Evolutionary conservation across 2,113 vertebrate species (phyloP), one percentile per base, ranked within the genome.

Genomic region (Bettongia penicillata): DNA sequence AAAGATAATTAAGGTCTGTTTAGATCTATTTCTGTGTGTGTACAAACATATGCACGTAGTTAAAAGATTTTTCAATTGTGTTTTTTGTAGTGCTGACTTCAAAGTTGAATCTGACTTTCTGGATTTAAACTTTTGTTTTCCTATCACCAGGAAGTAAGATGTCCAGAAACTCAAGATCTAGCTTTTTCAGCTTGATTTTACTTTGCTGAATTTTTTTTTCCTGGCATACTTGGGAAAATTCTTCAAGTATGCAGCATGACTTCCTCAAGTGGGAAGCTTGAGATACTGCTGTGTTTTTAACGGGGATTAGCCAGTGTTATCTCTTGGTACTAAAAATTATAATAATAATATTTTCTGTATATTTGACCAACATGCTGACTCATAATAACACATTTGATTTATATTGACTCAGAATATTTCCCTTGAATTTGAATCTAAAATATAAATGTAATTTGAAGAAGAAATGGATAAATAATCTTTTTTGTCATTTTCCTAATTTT

Each of bases 1-100:
- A 91, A 90, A 0, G 31, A 97, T 97, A 98, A 98, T 98, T 97
- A 98, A 98, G 92, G 94, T 97, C 0, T 9, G 96, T 98, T 98
- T 98, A 95, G 96, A 94, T 98, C 97, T 97, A 93, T 98, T 96
- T 96, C 96, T 97, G 97, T 97, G 98, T 98, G 97, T 98, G 95
- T 98, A 96, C 96, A 98, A 98, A 98, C 96, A 96, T 95, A 93
- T 97, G 94, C 95, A 96, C 96, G 57, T 94, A 96, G 97, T 98
- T 96, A 97, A 97, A 84, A 97, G 97, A 97, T 98, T 98, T 61
- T 98, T 98, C 53, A 11, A 97, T 97, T 97, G 95, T 98, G 49
- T 98, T 97, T 98, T 90, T 92, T 96, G 97, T 49, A 50, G 95
- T 97, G 95, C 95, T 97, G 97, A 97, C 97, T 98, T 98, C 94